Percentiles rank a stretch among this genome's conserved stretches.
These are phyloP conservation scores for Meteorus sp. DNA, from an alignment of 1,140 invertebrate genomes.

Conservation along the genomic window DNA sequence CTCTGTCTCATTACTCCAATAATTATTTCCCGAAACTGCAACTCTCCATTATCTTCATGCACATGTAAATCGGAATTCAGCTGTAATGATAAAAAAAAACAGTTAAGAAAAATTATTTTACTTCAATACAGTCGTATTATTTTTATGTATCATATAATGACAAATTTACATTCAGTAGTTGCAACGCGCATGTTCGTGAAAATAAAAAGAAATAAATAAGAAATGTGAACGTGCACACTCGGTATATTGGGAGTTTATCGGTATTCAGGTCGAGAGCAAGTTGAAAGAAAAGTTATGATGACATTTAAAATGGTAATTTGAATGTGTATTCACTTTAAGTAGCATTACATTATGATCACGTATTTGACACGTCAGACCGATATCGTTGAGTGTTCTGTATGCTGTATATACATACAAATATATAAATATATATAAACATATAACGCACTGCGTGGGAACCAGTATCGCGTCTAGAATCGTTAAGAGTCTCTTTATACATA, in stretches of 20 bases:
- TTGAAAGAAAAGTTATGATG: conserved; percentile 22
- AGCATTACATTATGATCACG: conserved; percentile 18
- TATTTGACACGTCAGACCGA: conserved; percentile 17
- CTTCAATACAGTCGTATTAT: too few species aligned
- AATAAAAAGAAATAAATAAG: neutral
- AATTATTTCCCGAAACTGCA: too few species aligned
- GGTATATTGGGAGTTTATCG: conserved; percentile 10
- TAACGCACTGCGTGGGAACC: conserved; percentile 24
- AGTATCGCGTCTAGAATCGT: conserved; percentile 53
- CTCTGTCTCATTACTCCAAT: too few species aligned
- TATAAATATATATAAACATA: too few species aligned
- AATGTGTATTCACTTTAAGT: neutral
- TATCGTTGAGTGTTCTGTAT: conserved; percentile 1
- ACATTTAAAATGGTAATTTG: conserved; percentile 21
- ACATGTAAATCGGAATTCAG: too few species aligned
- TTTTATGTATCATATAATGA: too few species aligned
- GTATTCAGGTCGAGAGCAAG: conserved; percentile 18
- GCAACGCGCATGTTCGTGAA: too few species aligned
- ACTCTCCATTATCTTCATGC: too few species aligned
- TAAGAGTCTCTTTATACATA: conserved; percentile 6
- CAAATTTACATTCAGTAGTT: neutral
- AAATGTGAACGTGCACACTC: neutral
- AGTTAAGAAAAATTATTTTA: too few species aligned
- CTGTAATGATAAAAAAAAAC: too few species aligned
- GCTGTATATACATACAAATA: neutral